phyloP scores from a whole-genome alignment of 2,888 invertebrate genomes.

The Miltochrista miniata region DNA sequence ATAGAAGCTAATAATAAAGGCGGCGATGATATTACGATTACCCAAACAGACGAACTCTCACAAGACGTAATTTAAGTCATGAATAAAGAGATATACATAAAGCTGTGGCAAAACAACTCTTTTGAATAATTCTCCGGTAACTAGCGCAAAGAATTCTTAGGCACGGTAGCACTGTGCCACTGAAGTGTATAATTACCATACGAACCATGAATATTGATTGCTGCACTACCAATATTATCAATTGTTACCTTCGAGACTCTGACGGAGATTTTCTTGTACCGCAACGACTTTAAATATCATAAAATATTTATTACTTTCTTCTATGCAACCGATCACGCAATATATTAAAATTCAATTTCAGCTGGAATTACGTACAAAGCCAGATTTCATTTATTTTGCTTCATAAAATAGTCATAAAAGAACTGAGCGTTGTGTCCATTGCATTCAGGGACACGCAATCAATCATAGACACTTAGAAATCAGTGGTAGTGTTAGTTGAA shows the following conservation, averaged over 20 bases:
- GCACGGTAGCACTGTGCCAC: background rate
- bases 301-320: conserved; percentile 26
- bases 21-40: too few species aligned
- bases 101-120: too few species aligned
- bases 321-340: conserved; percentile 19
- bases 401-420: conserved; percentile 34
- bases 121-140: too few species aligned
- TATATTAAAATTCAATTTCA: conserved; percentile 32
- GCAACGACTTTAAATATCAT: conserved; percentile 2
- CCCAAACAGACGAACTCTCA: too few species aligned
- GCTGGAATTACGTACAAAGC: conserved; percentile 26
- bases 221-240: background rate
- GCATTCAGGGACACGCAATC: conserved; percentile 39
- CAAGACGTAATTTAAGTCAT: too few species aligned
- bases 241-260: background rate
- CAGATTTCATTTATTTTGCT: conserved; percentile 19
- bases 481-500: conserved; percentile 11
- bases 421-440: conserved; percentile 12
- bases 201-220: background rate
- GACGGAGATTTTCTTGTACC: background rate
- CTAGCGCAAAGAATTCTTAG: too few species aligned
- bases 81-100: too few species aligned
- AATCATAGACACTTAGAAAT: conserved; percentile 29
- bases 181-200: background rate
- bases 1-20: too few species aligned